Evolutionary conservation across 2,888 invertebrate genomes (phyloP), one percentile per base, ranked within the genome.

Genomic region (Ischnura elegans): DNA sequence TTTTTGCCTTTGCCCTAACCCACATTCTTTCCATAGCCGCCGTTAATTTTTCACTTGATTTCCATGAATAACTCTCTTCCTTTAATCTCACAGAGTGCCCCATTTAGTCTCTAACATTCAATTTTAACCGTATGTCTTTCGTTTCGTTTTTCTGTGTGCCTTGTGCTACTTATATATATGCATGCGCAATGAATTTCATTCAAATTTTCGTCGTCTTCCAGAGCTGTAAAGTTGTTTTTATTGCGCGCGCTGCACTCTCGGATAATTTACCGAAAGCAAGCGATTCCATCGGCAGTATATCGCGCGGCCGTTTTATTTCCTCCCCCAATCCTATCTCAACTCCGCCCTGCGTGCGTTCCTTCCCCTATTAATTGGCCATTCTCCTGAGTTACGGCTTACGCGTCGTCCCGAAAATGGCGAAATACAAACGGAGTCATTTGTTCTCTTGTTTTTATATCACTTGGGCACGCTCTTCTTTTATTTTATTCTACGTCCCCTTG

Each of bases 361-460:
- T 61, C 47, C 36, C 76, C 76, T 36, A 76, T 76, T 76, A 76
- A 76, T 76, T 76, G 76, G 36, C 29, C 76, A 76, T 76, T 76
- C n/a, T 76, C 76, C 36, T 36, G 76, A 76, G 36, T 76, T 36
- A 76, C 36, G 76, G 76, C 16, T 13, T 1, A 36, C 76, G 36
- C 36, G 36, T 76, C 36, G 36, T 76, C 76, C 76, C 76, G 36
- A 76, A 76, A 76, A 76, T 76, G 76, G 76, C 8, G 36, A 76
- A 76, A 76, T 76, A 36, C 76, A 76, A 25, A 10, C 29, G 76
- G 10, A 21, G 36, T 36, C 76, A 76, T 76, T 36, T 36, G 76
- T 66, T 66, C 29, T 76, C 13, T 16, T n/a, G 13, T 36, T 61
- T 61, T 61, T 61, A 25, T 61, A 61, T 2, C 61, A n/a, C 61